Base-by-base conservation (phyloP, 2,888 invertebrate species). In the Tortrix viridana region DNA sequence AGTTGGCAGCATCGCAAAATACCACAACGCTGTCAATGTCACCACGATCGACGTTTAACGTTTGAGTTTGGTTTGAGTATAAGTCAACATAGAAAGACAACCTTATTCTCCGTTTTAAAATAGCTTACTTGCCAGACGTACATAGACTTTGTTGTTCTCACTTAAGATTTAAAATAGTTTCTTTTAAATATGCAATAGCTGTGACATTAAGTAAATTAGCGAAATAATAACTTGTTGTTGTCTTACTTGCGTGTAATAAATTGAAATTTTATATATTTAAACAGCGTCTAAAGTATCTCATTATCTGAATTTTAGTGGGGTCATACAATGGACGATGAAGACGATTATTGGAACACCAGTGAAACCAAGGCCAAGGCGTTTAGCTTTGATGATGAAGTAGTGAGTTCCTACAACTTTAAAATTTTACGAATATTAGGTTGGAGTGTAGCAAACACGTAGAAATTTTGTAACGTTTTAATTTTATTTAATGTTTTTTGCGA, bases 321-420 rank as follows among this genome's bases (percentile, higher is more conserved):
- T 32, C 12, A 12, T 38, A 46, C 5, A n/a, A 82, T 85, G 76
- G 94, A 95, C 66, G 94, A 95, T 54, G 90, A 89, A 9, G 95
- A 95, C 65, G 96, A 95, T 72, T 97, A 95, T 84, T 97, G 97
- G 97, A 95, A 96, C 79, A 94, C 94, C 43, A 95, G 94, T 72
- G 94, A 94, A 73, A 95, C 95, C 14, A 94, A 95, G 65, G 94
- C 94, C 1, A 94, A 94, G 69, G 95, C 95, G 0, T 96, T 96
- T 71, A 95, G 93, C 80, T 97, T 97, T 78, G 96, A 96, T 70
- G 96, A 96, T 66, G 96, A 95, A 71, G 95, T 96, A 73, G 95
- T 94, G 79, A 88, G 84, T 81, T 53, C 18, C 49, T 19, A 37
- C 16, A 47, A 19, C 9, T 41, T 54, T 47, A 7, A 26, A n/a